A percentile compares a stretch with the other conserved stretches of the same genome.
Evolutionary conservation across 2,888 invertebrate genomes (phyloP).

Genomic region (Molorchus minor): DNA sequence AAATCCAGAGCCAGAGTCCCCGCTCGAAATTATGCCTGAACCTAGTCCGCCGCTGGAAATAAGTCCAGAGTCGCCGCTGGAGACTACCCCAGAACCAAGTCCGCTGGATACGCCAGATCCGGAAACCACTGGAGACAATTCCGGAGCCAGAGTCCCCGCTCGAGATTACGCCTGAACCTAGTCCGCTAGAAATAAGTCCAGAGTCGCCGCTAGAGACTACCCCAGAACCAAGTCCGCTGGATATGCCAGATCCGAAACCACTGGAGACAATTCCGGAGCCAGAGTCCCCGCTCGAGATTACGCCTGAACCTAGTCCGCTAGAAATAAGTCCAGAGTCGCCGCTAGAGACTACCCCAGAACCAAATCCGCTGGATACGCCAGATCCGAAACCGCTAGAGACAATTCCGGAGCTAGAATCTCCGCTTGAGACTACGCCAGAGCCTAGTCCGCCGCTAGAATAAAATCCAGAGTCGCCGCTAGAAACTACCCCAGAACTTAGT

Average conservation of each 20-base stretch:
- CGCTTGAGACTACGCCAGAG: not conserved
- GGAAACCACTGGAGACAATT: not conserved
- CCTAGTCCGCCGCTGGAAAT: not conserved
- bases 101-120: not conserved
- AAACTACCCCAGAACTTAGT: not conserved
- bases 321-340: not conserved
- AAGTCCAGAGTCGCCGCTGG: conserved; percentile 1
- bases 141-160: not conserved
- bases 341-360: not conserved
- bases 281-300: not conserved
- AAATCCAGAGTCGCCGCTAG: not conserved
- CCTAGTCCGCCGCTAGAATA: not conserved
- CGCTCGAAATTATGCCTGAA: not conserved
- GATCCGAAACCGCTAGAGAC: conserved; percentile 4
- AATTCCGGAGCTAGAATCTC: not conserved
- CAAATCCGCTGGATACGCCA: not conserved
- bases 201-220: not conserved
- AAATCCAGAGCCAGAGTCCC: not conserved
- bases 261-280: not conserved
- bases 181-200: not conserved
- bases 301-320: not conserved
- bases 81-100: not conserved
- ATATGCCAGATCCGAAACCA: not conserved
- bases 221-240: not conserved
- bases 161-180: not conserved